Percentiles rank a stretch among this genome's conserved stretches.
phyloP scores from a whole-genome alignment of 2,113 vertebrate genomes.

The Alces alces region DNA sequence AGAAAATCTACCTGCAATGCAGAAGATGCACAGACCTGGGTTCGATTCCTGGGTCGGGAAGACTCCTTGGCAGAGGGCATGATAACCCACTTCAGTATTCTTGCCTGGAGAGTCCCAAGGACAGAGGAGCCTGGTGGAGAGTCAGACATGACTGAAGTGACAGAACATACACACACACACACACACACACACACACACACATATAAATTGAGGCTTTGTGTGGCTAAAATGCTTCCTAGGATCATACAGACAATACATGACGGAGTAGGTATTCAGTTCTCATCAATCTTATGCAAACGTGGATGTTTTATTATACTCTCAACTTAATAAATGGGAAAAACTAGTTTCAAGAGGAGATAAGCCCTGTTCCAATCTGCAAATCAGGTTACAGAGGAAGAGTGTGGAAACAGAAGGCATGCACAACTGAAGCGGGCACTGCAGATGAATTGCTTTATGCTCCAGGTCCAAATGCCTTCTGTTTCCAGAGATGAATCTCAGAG shows the following conservation, averaged over 20 bases:
- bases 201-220: not conserved
- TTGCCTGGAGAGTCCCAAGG: not conserved
- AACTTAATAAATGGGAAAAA: not conserved
- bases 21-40: not conserved
- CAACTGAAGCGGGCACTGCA: not conserved
- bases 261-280: not conserved
- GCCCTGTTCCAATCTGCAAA: not conserved
- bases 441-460: not conserved
- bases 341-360: not conserved
- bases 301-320: not conserved
- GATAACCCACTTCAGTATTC: not conserved
- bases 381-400: not conserved
- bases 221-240: not conserved
- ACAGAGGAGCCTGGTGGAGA: not conserved
- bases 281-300: not conserved
- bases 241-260: not conserved
- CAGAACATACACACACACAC: not conserved
- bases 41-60: rapidly evolving
- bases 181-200: not conserved
- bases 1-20: not conserved
- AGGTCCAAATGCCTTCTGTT: not conserved
- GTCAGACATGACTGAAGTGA: not conserved
- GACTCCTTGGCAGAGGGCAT: rapidly evolving
- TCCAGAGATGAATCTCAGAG: not conserved
- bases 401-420: not conserved